A percentile compares a stretch with the other conserved stretches of the same genome.
phyloP scores from a whole-genome alignment of 2,888 invertebrate genomes.

The Portevinia maculata region DNA sequence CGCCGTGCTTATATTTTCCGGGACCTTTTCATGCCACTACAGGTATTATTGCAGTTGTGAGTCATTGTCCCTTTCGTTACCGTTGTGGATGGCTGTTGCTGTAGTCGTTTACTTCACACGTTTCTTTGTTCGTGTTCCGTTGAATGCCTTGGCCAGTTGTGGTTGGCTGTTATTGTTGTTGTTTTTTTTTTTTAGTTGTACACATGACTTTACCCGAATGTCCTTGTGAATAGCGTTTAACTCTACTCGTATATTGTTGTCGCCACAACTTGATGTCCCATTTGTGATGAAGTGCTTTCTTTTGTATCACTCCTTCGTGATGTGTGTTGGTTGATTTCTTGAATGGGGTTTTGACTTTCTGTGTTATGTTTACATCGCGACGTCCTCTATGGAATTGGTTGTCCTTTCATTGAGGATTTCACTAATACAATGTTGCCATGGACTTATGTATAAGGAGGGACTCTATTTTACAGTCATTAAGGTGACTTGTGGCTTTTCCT shows the following conservation, averaged over 20 bases:
- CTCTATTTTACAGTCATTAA: no score
- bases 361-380: background rate
- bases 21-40: constrained; percentile 74
- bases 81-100: constrained; percentile 5
- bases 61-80: constrained; percentile 21
- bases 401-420: background rate
- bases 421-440: no score
- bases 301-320: constrained; percentile 7
- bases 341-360: constrained; percentile 23
- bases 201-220: constrained; percentile 23
- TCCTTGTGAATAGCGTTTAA: constrained; percentile 19
- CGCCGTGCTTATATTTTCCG: constrained; percentile 78
- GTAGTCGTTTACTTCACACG: constrained; percentile 6
- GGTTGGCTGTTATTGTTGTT: constrained; percentile 17
- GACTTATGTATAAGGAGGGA: no score
- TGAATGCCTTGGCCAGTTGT: constrained; percentile 30
- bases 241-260: constrained; percentile 8
- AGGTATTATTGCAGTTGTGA: constrained; percentile 70
- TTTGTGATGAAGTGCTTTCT: constrained; percentile 35
- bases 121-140: constrained; percentile 10
- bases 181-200: constrained; percentile 24
- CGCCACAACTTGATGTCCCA: constrained; percentile 29
- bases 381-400: background rate
- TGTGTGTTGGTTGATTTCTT: constrained; percentile 14
- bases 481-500: no score